phyloP scores from a whole-genome alignment of 2,113 vertebrate species.

The Sitta europaea region DNA sequence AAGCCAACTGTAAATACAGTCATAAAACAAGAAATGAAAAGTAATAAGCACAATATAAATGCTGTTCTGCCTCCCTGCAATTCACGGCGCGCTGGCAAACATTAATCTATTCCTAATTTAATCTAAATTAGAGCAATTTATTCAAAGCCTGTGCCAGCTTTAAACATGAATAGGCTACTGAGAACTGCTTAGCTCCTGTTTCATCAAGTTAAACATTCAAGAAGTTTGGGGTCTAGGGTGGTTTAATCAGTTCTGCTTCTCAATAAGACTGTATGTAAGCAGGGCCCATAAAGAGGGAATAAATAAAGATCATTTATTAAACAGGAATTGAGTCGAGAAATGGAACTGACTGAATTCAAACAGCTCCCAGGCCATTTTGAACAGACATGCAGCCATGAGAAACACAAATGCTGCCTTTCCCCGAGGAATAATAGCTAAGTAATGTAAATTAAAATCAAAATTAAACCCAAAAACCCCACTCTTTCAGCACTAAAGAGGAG shows the following conservation, averaged over 20 bases:
- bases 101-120: slow-evolving; percentile 32
- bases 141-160: background rate
- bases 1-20: slow-evolving; percentile 40
- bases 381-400: background rate
- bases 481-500: background rate
- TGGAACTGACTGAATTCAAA: background rate
- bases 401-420: background rate
- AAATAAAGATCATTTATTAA: background rate
- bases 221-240: background rate
- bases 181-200: background rate
- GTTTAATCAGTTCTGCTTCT: background rate
- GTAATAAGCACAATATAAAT: slow-evolving; percentile 1
- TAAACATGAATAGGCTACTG: background rate
- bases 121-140: slow-evolving; percentile 41
- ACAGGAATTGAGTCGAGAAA: background rate
- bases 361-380: background rate
- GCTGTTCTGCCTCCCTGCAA: slow-evolving; percentile 18
- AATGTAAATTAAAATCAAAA: slow-evolving; percentile 31
- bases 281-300: background rate
- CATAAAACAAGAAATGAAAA: slow-evolving; percentile 40
- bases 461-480: background rate
- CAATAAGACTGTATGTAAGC: background rate
- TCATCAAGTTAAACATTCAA: background rate
- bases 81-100: background rate
- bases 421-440: background rate